Evolutionary conservation across 2,888 invertebrate genomes (phyloP), one percentile per base, ranked within the genome.

Genomic region (Parapristionchus giblindavisi): DNA sequence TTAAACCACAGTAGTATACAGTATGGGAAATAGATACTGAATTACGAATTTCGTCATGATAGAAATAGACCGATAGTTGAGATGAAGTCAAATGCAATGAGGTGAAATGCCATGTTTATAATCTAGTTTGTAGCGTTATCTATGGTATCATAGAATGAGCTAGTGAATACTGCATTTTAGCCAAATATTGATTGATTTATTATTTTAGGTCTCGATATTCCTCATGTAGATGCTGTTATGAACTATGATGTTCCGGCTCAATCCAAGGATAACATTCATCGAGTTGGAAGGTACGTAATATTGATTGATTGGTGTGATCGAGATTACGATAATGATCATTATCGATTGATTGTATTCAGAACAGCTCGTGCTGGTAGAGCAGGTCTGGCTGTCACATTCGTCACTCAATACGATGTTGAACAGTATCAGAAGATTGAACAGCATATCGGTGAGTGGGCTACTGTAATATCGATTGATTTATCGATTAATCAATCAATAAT

Each of bases 201-300:
- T n/a, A n/a, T 61, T 83, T 65, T 48, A 83, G 97, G 98, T 85
- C 91, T 99, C 81, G 99, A 99, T 89, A 99, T 99, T 87, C 98
- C 98, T 0, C 97, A 98, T 89, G 98, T 99, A 48, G 99, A 99
- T 89, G 93, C 96, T 79, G 98, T 99, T 1, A 91, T 99, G 32
- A 99, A 99, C 90, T 93, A 95, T 89, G 98, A 99, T 89, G 96
- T 99, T 88, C 99, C 99, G 3, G 94, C 94, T 40, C 96, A 98
- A 89, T 95, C 96, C 85, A 99, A 99, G 89, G 98, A 99, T 90
- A 99, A 99, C 89, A 96, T 99, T 85, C 99, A 99, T 89, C 91
- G 98, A 83, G 98, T 99, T 58, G 98, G 98, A 0, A 91, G 98
- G 61, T 74, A 43, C n/a, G 38, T n/a, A n/a, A n/a, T n/a, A n/a